Percentiles rank a stretch among this genome's conserved stretches.
These are phyloP conservation scores for Ochropleura plecta DNA, from an alignment of 2,888 invertebrate genomes.

Conservation along the genomic window DNA sequence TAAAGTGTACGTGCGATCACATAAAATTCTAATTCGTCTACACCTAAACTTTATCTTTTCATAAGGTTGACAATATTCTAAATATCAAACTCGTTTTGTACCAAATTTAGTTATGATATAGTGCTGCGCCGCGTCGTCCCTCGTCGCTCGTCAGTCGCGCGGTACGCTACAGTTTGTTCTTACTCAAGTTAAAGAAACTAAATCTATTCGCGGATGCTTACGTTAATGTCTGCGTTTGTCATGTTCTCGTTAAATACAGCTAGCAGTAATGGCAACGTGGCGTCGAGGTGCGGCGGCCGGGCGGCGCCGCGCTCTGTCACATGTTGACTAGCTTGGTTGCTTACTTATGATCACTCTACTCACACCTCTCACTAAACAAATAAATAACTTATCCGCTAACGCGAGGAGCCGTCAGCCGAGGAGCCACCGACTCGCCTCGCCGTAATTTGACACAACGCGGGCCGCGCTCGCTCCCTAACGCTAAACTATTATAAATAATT, in stretches of 20 bases:
- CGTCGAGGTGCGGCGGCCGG: constrained; percentile 70
- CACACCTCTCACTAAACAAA: constrained; percentile 87
- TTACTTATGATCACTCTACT: constrained; percentile 83
- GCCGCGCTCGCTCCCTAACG: constrained; percentile 71
- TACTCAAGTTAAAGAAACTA: constrained; percentile 73
- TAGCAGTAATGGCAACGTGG: constrained; percentile 86
- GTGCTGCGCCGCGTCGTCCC: constrained; percentile 38
- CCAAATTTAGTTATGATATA: constrained; percentile 79
- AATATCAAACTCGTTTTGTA: constrained; percentile 87
- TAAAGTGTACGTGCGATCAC: constrained; percentile 84
- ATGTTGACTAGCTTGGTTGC: constrained; percentile 89
- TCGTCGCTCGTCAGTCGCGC: constrained; percentile 49
- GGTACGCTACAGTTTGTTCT: constrained; percentile 61
- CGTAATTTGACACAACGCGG: constrained; percentile 82
- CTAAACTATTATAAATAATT: constrained; percentile 85
- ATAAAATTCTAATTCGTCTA: constrained; percentile 78
- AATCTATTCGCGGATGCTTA: constrained; percentile 69
- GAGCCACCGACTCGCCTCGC: constrained; percentile 76
- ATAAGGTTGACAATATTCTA: constrained; percentile 77
- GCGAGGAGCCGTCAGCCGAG: constrained; percentile 76
- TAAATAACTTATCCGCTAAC: constrained; percentile 87
- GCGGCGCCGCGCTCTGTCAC: constrained; percentile 76
- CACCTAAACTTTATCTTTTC: constrained; percentile 72
- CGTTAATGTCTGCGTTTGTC: constrained; percentile 74
- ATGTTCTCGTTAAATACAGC: constrained; percentile 76